Evolutionary conservation across 2,797 vertebrate genomes (phyloP), one percentile per base, ranked within the genome.

Genomic region (Melanotaenia trifasciata): DNA sequence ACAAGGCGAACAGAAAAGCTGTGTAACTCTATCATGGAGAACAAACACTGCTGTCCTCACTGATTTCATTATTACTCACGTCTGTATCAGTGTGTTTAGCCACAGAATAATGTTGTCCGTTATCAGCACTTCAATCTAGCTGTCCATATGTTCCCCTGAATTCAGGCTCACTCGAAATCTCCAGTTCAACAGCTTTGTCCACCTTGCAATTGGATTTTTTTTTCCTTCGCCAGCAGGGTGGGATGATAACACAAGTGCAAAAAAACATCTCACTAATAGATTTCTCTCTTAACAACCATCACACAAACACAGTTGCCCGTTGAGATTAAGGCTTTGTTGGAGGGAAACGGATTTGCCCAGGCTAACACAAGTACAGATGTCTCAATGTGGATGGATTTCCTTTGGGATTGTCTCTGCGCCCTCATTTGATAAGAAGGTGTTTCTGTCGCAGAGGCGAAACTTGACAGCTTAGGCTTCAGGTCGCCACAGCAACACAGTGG

Each of bases 311-410:
- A 79, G 54, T 68, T 26, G 58, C 76, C 72, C 33, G 22, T 30
- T 73, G 81, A 94, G 93, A 94, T 94, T 94, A 94, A 81, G 88
- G 85, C 87, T 92, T 88, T 91, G 90, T 93, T 84, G 84, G 83
- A 88, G 89, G 86, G 88, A 89, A 90, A 90, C 73, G 81, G 87
- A 94, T 93, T 93, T 92, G 87, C 72, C 78, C 60, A 1, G 79
- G 80, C 80, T 91, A 86, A 92, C 88, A 81, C 86, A 66, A 89
- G 89, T 93, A 89, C 93, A 93, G 91, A 94, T 91, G 91, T 92
- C 89, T 91, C 87, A 80, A 80, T 81, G 82, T 62, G 70, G 84
- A 84, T 60, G 87, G 90, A 91, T 94, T 93, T 93, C 89, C 89
- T 92, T 54, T 79, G 90, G 91, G 93, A 92, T 84, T 38, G 67